These are phyloP conservation scores for Tiliqua scincoides DNA, from an alignment of 2,113 vertebrate genomes.

Conservation along the genomic window DNA sequence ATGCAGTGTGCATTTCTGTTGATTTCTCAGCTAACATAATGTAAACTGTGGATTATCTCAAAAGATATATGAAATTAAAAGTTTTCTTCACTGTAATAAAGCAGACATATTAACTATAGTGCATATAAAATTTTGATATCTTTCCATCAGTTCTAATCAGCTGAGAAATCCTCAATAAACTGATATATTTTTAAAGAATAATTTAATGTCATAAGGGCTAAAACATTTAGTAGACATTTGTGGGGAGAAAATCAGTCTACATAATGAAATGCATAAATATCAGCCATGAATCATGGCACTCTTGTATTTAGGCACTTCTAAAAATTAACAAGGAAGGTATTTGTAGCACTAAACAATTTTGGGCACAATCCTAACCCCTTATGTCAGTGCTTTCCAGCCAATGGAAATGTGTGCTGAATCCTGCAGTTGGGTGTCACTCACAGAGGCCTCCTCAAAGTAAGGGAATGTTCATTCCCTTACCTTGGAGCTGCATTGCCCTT, in stretches of 20 bases:
- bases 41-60: neutral
- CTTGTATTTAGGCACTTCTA: neutral
- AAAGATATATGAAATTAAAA: neutral
- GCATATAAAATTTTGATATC: neutral
- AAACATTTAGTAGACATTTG: neutral
- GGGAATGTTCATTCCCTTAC: no score
- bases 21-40: neutral
- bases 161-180: neutral
- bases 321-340: neutral
- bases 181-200: neutral
- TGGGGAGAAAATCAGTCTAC: neutral
- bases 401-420: no score
- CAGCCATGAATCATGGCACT: neutral
- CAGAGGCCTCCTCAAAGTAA: no score
- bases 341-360: no score
- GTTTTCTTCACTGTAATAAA: neutral
- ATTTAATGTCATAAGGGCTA: neutral
- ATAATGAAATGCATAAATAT: neutral
- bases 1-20: constrained; percentile 1
- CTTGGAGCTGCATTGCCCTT: no score
- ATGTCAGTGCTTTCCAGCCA: no score
- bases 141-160: neutral
- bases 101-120: neutral
- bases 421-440: no score
- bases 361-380: no score